These are phyloP conservation scores for Brachyptera risi DNA, from an alignment of 2,888 invertebrate genomes.

Conservation along the genomic window DNA sequence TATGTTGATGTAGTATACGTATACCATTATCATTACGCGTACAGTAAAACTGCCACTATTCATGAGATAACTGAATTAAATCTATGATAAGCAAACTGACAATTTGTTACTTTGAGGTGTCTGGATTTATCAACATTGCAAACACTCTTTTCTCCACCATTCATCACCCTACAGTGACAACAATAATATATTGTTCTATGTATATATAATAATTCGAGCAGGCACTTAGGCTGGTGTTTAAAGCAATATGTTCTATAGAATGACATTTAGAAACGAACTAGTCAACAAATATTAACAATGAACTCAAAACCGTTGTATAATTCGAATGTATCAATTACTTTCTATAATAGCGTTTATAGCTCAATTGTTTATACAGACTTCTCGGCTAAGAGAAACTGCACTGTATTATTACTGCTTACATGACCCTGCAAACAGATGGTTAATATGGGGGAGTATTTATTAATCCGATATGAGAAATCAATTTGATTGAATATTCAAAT, in stretches of 20 bases:
- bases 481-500: too few relatives aligned
- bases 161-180: too few relatives aligned
- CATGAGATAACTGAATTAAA: background rate
- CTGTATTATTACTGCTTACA: too few relatives aligned
- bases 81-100: background rate
- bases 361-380: background rate
- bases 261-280: background rate
- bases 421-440: too few relatives aligned
- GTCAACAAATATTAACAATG: background rate
- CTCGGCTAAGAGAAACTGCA: too few relatives aligned
- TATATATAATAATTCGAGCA: background rate
- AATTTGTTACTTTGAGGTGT: constrained; percentile 11
- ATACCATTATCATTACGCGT: background rate
- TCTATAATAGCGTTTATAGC: background rate
- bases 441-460: too few relatives aligned
- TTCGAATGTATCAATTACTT: background rate
- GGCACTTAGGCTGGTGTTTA: constrained; percentile 18
- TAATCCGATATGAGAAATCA: too few relatives aligned
- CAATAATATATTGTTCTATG: background rate
- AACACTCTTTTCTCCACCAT: background rate
- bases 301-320: background rate
- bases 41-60: background rate
- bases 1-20: background rate
- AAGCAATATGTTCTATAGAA: background rate
- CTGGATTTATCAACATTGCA: background rate